Base-by-base conservation (phyloP, 1,140 invertebrate genomes). In the Drosophila novamexicana region DNA sequence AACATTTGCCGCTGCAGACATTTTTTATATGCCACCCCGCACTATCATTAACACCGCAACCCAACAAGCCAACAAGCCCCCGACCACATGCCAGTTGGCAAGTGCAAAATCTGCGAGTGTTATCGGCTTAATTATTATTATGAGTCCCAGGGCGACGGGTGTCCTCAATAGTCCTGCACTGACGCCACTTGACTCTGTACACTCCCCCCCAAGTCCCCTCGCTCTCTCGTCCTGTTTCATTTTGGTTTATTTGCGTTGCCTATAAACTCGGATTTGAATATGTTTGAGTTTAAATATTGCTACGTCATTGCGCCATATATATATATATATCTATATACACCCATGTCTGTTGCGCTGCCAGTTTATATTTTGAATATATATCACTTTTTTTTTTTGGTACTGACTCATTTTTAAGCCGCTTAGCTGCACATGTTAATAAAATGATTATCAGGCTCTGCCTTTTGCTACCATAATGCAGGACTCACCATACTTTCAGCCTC, bases 101-200 rank as follows among this genome's bases (percentile, higher is more conserved):
- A 89, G 83, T 88, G 83, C 83, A 88, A 88, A 88, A 88, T 88
- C 83, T 89, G 84, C 68, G 72, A 83, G 77, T 88, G 84, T 88
- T 88, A 88, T 88, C 84, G 84, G 84, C 84, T 88, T 88, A 88
- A 88, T 88, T 88, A 88, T 89, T 80, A 88, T 89, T 88, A 89
- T 73, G 77, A 77, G 79, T 88, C 83, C 84, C 84, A 75, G 65
- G 77, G 53, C 84, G 84, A 75, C 45, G 73, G 84, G 69, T 82
- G 82, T 73, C 58, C 49, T 68, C 56, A 59, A 77, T 73, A 69
- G 34, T 44, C 39, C 58, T 69, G 29, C 44, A 39, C 47, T 62
- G 78, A 75, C 58, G 75, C 67, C 82, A 82, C 79, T 88, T 82
- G 82, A 86, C 82, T 74, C 50, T 45, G 10, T 32, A 9, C 49